Evolutionary conservation across 2,888 invertebrate species (phyloP), one percentile per base, ranked within the genome.

Genomic region (Apotomis turbidana): DNA sequence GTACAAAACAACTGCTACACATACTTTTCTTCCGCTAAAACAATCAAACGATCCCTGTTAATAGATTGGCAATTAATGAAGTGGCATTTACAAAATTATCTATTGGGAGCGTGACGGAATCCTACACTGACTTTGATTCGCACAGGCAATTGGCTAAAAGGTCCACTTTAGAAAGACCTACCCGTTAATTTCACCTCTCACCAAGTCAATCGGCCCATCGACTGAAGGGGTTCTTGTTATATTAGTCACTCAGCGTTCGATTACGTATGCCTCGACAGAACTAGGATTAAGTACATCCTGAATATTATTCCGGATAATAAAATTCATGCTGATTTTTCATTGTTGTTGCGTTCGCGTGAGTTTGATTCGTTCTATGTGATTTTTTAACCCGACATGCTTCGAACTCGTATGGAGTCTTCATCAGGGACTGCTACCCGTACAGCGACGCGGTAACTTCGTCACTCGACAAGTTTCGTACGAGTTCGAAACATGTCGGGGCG

Each of bases 91-190:
- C 63, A 54, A 63, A 58, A 68, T 79, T 79, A 79, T 82, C 77
- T 75, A 79, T 74, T 77, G 74, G 75, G 77, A 73, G 74, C 75
- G 74, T 73, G 73, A 75, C 69, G 64, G 68, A 70, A 68, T 60
- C 72, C 74, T 72, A 61, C 44, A 41, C 51, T 61, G 67, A 74
- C 75, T 75, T 75, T 74, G 71, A 78, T 76, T 75, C 75, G 75
- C 75, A 74, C 73, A 73, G 76, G 75, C 79, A 82, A 82, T 82
- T 79, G 63, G 73, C 76, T 81, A 82, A 81, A 81, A 82, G 82
- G 80, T 78, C 74, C 77, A 74, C 68, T 74, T 70, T 76, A 54
- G 5, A 38, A 64, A 60, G 63, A 70, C 15, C 68, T 13, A 9
- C 51, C 58, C 54, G 15, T 15, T 60, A 27, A 46, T 66, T 59